These are phyloP conservation scores for Paedocypris sp. DNA, from an alignment of 2,113 vertebrate genomes.

Conservation along the genomic window DNA sequence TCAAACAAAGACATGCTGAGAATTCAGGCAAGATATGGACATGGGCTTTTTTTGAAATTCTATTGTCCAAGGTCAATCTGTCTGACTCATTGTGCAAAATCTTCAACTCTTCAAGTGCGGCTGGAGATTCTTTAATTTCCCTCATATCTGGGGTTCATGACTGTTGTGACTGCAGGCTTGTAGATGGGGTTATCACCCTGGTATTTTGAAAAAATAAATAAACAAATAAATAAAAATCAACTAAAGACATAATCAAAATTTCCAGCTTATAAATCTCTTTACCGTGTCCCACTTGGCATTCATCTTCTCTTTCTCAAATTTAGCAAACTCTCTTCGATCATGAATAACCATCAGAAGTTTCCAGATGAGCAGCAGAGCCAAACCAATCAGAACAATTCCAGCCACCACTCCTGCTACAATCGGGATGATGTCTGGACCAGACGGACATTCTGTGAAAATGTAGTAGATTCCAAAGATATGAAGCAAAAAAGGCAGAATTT, in stretches of 20 bases:
- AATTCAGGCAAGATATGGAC: too few species aligned
- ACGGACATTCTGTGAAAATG: conserved; percentile 71
- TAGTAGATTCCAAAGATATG: not conserved
- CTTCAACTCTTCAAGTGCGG: conserved; percentile 53
- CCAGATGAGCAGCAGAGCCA: conserved; percentile 91
- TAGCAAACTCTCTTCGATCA: conserved; percentile 91
- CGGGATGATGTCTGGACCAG: conserved; percentile 87
- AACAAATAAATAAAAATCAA: too few species aligned
- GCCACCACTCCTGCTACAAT: conserved; percentile 94
- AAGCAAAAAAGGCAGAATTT: not conserved
- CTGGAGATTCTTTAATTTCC: conserved; percentile 73
- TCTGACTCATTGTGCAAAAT: too few species aligned
- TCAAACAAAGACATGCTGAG: too few species aligned
- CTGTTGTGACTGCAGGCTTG: conserved; percentile 94
- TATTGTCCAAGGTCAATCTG: too few species aligned
- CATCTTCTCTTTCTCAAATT: conserved; percentile 97
- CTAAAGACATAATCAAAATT: too few species aligned
- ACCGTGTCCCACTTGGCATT: conserved; percentile 98
- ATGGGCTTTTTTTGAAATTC: too few species aligned
- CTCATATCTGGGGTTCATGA: conserved; percentile 96
- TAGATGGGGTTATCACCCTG: conserved; percentile 98
- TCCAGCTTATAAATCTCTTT: too few species aligned
- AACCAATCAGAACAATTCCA: conserved; percentile 91
- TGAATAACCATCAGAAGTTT: conserved; percentile 97
- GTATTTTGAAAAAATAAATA: too few species aligned